Conservation (phyloP, 2,888 invertebrate species). For the Epistrophella euchroma region DNA sequence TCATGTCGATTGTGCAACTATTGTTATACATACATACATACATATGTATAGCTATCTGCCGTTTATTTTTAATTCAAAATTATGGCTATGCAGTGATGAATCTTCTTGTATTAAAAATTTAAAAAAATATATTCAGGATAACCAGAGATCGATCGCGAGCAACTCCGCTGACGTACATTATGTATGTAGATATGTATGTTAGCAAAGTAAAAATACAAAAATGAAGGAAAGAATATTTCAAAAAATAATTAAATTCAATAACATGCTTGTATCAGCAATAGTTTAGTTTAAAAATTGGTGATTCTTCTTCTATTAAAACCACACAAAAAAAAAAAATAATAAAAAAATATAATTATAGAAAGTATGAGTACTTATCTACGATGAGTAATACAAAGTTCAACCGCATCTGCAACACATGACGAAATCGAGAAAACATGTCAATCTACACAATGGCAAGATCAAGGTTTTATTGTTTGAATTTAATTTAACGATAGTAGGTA, state of each 20-base stretch:
- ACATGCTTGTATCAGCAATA: not conserved
- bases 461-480: not conserved
- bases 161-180: too few species aligned
- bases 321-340: not conserved
- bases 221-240: too few species aligned
- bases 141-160: too few species aligned
- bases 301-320: not conserved
- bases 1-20: too few species aligned
- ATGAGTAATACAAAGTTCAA: not conserved
- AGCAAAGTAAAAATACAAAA: too few species aligned
- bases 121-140: too few species aligned
- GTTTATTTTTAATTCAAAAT: too few species aligned
- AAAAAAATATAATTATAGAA: not conserved
- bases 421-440: not conserved
- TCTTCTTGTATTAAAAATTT: too few species aligned
- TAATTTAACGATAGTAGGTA: not conserved
- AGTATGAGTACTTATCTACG: not conserved
- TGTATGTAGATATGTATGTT: too few species aligned
- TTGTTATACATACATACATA: too few species aligned
- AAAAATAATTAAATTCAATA: not conserved
- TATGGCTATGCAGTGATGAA: too few species aligned
- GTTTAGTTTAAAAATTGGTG: not conserved
- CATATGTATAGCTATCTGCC: too few species aligned
- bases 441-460: not conserved
- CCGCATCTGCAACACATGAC: not conserved